Base-by-base conservation (phyloP, 1,140 invertebrate species). In the Melipona quadrifasciata region DNA sequence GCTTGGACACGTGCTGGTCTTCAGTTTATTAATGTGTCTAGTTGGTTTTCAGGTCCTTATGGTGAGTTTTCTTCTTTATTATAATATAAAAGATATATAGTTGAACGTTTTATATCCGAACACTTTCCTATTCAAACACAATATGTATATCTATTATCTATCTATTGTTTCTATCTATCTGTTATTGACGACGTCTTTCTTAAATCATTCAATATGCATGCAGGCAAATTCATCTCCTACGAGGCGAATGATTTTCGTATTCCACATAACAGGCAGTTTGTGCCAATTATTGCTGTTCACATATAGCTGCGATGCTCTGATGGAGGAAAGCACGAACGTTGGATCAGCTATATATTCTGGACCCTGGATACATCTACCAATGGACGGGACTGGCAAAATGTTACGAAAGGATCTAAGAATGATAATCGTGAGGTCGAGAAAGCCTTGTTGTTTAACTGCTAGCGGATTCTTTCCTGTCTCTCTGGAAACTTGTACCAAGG, bases 381-480 rank as follows among this genome's bases (percentile, higher is more conserved):
- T 77, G 73, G n/a, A 81, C 39, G 39, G 65, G 5, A 8, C 34
- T 1, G 73, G 86, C 2, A 84, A 24, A 65, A n/a, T 1, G 1
- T 6, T 90, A 17, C 51, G 85, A 27, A 84, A 47, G 4, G 83
- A 74, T 8, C 4, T 91, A 10, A 53, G 17, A 14, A 68, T 89
- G 24, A 67, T 91, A 1, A 89, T 90, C 31, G 6, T 71, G 4
- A 68, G 87, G 74, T 68, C 89, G 0, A 55, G 3, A 4, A 80
- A 34, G 12, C 61, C 87, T 6, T 86, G 88, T 27, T 83, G 73
- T 51, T 70, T 90, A 57, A 86, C 81, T 12, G 90, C 89, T 4
- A 76, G 80, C 24, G 85, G 87, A 16, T 89, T 90, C 51, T 90
- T 87, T 53, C 80, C 87, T 4, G 78, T 91, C 16, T 90, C 90